These are phyloP conservation scores for Bostrychus sinensis DNA, from an alignment of 2,113 vertebrate genomes.

Conservation along the genomic window DNA sequence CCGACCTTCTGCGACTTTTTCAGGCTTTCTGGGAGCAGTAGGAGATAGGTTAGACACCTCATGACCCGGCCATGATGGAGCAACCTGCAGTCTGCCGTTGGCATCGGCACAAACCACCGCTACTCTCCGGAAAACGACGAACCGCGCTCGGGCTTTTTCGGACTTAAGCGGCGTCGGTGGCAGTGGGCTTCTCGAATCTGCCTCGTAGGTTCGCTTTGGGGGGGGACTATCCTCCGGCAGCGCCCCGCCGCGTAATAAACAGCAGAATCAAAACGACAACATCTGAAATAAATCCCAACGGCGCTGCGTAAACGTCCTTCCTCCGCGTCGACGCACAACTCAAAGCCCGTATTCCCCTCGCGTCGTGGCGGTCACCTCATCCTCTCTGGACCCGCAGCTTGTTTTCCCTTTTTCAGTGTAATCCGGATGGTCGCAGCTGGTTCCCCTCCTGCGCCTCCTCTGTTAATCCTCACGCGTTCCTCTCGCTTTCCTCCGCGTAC, in stretches of 20 bases:
- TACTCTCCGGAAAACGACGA: not conserved
- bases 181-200: not conserved
- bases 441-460: conserved; percentile 14
- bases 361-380: conserved; percentile 49
- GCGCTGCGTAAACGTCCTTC: conserved; percentile 16
- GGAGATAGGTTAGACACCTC: conserved; percentile 91
- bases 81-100: conserved; percentile 83
- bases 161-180: not conserved
- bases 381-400: conserved; percentile 29
- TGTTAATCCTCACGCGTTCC: conserved; percentile 40
- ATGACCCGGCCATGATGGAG: conserved; percentile 91
- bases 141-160: not conserved
- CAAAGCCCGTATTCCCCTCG: not conserved
- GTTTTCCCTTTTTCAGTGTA: conserved; percentile 62
- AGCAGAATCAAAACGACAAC: conserved; percentile 46
- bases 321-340: conserved; percentile 28
- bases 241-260: conserved; percentile 22
- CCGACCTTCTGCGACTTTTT: conserved; percentile 87
- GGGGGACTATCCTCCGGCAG: not conserved
- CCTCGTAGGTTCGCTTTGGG: not conserved
- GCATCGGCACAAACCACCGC: conserved; percentile 79
- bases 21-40: conserved; percentile 91
- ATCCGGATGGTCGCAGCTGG: conserved; percentile 50
- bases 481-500: not conserved
- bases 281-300: conserved; percentile 22